Evolutionary conservation across 2,797 vertebrate genomes (phyloP), one percentile per base, ranked within the genome.

Genomic region (Synanceia verrucosa): DNA sequence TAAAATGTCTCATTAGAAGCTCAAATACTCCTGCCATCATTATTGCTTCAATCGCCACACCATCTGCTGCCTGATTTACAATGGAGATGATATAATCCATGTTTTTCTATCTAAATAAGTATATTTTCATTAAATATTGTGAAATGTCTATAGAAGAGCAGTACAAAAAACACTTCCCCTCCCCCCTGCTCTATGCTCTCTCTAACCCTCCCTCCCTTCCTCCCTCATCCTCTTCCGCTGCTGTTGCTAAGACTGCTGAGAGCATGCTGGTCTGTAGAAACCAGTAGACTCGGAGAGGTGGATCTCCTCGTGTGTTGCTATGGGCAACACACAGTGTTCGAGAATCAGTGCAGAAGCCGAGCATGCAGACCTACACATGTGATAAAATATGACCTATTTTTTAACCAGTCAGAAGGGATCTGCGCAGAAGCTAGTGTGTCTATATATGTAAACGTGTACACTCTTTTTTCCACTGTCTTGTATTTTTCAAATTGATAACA

Each of bases 201-300:
- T 64, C 52, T 70, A 37, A 70, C 48, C 43, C 50, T 72, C 70
- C 65, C 77, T 78, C 81, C 76, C 81, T 34, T n/a, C 37, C 63
- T 81, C 55, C 56, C 52, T 66, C 81, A 73, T 82, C 83, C 86
- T 86, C 74, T 85, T 84, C 63, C 43, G 33, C 82, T 85, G 84
- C 89, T 90, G 90, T 92, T 92, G 88, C 92, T 90, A 92, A 84
- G 92, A 91, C 81, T 1, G 28, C 72, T 66, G 77, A 77, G 62
- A 16, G 50, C 77, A 73, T 65, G 68, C 75, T 79, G 74, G 86
- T 83, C 73, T 80, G 78, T 81, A 74, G 74, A 88, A 88, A 86
- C 85, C 86, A 88, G 86, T 78, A 82, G 73, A 84, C 68, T 78
- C 70, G 16, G 52, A 86, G 84, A 88, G 84, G 85, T 85, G 88